These are phyloP conservation scores for Drosophila sp. DNA, from an alignment of 1,140 invertebrate species.

Conservation along the genomic window DNA sequence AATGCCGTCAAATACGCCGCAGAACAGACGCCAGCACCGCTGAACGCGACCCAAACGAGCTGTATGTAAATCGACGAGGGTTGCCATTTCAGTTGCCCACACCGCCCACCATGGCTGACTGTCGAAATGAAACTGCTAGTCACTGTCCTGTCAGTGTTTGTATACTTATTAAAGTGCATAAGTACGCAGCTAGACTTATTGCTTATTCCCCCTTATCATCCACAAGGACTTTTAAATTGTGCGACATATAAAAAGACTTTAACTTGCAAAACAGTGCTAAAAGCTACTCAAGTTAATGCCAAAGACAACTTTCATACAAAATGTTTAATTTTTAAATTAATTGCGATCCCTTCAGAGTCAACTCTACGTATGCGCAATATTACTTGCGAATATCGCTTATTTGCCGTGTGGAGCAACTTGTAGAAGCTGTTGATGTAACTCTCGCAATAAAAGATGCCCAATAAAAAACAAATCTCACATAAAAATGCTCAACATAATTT, in stretches of 20 bases:
- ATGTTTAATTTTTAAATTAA: not conserved
- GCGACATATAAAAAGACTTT: no score
- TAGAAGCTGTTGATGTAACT: slow-evolving; percentile 37
- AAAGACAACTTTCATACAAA: not conserved
- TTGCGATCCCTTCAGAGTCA: not conserved
- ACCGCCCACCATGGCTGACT: not conserved
- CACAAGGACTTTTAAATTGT: not conserved
- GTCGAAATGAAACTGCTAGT: slow-evolving; percentile 5
- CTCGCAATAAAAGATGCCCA: slow-evolving; percentile 58
- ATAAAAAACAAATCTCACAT: slow-evolving; percentile 80
- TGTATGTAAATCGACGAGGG: slow-evolving; percentile 63
- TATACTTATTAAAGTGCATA: slow-evolving; percentile 15
- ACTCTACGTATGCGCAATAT: not conserved
- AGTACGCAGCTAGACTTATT: slow-evolving; percentile 2
- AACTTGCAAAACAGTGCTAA: not conserved
- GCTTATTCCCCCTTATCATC: slow-evolving; percentile 5
- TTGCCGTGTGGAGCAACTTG: not conserved
- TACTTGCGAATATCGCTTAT: slow-evolving; percentile 2
- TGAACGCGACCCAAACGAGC: slow-evolving; percentile 48
- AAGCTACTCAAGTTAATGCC: not conserved
- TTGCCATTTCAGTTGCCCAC: slow-evolving; percentile 18
- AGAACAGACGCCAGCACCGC: slow-evolving; percentile 37
- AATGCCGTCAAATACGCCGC: slow-evolving; percentile 72
- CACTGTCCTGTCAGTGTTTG: slow-evolving; percentile 14
- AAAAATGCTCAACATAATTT: slow-evolving; percentile 80